Evolutionary conservation across 53 echinoderm and acorn worm species (phyloP).

Genomic region (Temnopleurus reevesii): DNA sequence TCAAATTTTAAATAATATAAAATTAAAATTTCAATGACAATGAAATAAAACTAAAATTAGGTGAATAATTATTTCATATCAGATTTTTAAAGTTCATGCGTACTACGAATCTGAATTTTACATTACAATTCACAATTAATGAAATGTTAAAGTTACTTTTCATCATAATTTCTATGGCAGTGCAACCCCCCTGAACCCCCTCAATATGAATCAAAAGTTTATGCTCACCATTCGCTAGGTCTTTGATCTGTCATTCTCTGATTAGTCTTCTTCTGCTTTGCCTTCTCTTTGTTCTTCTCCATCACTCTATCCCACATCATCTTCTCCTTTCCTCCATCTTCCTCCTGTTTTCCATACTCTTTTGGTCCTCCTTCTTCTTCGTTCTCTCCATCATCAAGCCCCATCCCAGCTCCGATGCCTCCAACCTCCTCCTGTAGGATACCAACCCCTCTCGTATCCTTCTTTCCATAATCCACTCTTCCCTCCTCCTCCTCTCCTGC

Average conservation of each 20-base stretch:
- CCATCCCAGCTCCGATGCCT: background rate
- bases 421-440: slow-evolving; percentile 16
- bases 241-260: slow-evolving; percentile 28
- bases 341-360: background rate
- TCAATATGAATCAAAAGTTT: no score
- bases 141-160: no score
- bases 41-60: no score
- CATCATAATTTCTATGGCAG: no score
- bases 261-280: slow-evolving; percentile 37
- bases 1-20: no score
- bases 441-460: background rate
- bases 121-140: no score
- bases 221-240: slow-evolving; percentile 51
- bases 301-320: slow-evolving; percentile 13
- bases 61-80: no score
- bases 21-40: no score
- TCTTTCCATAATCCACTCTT: background rate
- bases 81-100: no score
- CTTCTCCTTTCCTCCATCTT: slow-evolving; percentile 1
- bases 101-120: no score
- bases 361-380: background rate
- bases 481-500: slow-evolving; percentile 31
- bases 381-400: background rate
- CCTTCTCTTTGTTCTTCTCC: slow-evolving; percentile 49
- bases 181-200: no score